phyloP scores from a whole-genome alignment of 2,888 invertebrate species.

The Argyra leucocephala region DNA sequence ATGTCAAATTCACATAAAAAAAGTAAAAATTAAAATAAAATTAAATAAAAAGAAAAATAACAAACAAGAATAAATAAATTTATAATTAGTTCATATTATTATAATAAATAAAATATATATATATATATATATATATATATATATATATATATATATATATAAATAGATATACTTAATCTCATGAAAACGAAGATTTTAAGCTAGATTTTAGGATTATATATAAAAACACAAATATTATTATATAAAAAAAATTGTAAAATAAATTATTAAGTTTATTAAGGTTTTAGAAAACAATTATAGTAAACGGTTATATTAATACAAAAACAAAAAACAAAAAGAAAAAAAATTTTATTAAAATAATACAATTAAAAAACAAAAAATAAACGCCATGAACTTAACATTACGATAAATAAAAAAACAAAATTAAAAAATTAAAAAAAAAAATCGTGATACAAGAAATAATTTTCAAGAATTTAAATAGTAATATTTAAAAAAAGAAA shows the following conservation, averaged over 20 bases:
- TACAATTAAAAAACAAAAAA: background rate
- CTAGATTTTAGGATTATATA: background rate
- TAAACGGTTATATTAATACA: slow-evolving; percentile 12
- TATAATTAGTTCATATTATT: background rate
- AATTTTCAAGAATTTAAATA: too few relatives aligned
- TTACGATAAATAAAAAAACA: background rate
- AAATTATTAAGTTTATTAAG: slow-evolving; percentile 11
- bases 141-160: too few relatives aligned
- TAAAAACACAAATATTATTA: background rate
- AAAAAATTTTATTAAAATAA: slow-evolving; percentile 11
- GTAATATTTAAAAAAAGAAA: slow-evolving; percentile 16
- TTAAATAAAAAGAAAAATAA: too few relatives aligned
- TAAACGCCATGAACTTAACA: slow-evolving; percentile 11
- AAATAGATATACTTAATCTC: too few relatives aligned
- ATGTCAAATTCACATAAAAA: too few relatives aligned
- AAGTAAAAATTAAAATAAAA: too few relatives aligned
- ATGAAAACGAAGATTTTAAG: background rate
- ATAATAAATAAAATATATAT: too few relatives aligned
- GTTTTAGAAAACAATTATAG: slow-evolving; percentile 18
- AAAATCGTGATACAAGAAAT: slow-evolving; percentile 10
- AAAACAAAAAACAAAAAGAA: slow-evolving; percentile 19
- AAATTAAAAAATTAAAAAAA: background rate
- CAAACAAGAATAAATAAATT: background rate
- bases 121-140: too few relatives aligned
- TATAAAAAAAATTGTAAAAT: slow-evolving; percentile 10